Evolutionary conservation across 1,140 invertebrate species (phyloP).

Genomic region (Wiebesia pumilae): DNA sequence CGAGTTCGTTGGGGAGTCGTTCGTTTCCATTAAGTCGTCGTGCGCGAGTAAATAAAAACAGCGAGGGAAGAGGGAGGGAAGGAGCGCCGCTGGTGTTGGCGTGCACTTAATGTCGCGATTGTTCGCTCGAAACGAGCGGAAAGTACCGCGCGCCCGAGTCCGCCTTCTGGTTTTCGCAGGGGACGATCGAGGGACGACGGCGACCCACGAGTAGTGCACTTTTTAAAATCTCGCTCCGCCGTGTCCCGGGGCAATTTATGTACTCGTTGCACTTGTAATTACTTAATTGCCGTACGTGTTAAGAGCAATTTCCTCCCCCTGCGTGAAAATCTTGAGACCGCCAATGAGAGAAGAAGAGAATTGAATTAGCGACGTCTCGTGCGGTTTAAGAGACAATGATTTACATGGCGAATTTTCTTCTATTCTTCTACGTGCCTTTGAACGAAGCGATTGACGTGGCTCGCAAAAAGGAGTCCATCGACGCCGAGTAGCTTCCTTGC

Average conservation of each 20-base stretch:
- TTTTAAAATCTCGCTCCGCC: neutral
- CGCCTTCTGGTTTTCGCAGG: neutral
- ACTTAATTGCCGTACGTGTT: constrained; percentile 25
- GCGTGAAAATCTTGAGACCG: constrained; percentile 29
- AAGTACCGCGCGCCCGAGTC: neutral
- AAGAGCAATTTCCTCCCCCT: constrained; percentile 13
- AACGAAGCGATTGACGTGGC: no score
- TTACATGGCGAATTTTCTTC: constrained; percentile 5
- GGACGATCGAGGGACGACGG: no score
- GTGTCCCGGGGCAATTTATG: neutral
- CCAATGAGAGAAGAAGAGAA: neutral
- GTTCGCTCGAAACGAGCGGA: neutral
- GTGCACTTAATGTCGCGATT: neutral
- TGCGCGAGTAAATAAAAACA: constrained; percentile 36
- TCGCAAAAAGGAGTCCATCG: no score
- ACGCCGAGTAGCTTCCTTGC: no score
- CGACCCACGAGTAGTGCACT: no score
- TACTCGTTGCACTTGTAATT: constrained; percentile 21
- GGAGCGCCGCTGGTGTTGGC: neutral
- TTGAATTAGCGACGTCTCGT: constrained; percentile 35
- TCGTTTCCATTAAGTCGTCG: constrained; percentile 27
- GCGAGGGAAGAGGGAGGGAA: no score
- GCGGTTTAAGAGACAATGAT: constrained; percentile 14
- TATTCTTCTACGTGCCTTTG: neutral
- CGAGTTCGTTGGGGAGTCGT: neutral